Percentiles rank a stretch among this genome's conserved stretches.
Evolutionary conservation across 2,888 invertebrate species (phyloP).

Genomic region (Apamea epomidion): DNA sequence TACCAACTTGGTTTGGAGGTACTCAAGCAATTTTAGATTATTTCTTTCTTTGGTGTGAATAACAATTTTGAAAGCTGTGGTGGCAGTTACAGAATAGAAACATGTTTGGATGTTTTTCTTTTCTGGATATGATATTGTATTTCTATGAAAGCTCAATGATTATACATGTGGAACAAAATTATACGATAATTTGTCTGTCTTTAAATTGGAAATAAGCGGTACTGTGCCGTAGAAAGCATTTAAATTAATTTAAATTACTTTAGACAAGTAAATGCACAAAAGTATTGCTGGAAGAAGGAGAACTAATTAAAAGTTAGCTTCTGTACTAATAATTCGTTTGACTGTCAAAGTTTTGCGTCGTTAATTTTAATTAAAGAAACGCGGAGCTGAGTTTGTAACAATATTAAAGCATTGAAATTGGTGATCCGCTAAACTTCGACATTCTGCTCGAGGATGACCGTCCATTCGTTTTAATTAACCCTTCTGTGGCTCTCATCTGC

Average conservation of each 20-base stretch:
- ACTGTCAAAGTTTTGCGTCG: slow-evolving; percentile 90
- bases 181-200: slow-evolving; percentile 52
- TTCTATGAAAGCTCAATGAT: slow-evolving; percentile 43
- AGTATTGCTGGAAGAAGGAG: slow-evolving; percentile 87
- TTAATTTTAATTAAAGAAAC: slow-evolving; percentile 91
- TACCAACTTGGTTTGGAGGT: slow-evolving; percentile 75
- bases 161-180: slow-evolving; percentile 67
- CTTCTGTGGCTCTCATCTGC: slow-evolving; percentile 83
- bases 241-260: slow-evolving; percentile 87
- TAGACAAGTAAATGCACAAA: slow-evolving; percentile 85
- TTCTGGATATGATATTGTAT: slow-evolving; percentile 43
- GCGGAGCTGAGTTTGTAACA: slow-evolving; percentile 88
- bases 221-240: slow-evolving; percentile 77
- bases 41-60: slow-evolving; percentile 68
- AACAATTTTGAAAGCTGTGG: slow-evolving; percentile 70
- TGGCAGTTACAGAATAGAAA: slow-evolving; percentile 62
- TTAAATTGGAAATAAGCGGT: slow-evolving; percentile 54
- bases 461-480: slow-evolving; percentile 90
- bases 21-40: slow-evolving; percentile 69
- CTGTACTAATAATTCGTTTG: slow-evolving; percentile 90
- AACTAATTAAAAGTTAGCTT: slow-evolving; percentile 90
- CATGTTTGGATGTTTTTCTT: slow-evolving; percentile 62
- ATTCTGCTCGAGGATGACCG: slow-evolving; percentile 86
- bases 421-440: slow-evolving; percentile 90
- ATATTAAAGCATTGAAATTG: slow-evolving; percentile 90